Conservation (phyloP, 2,113 vertebrate genomes). For the Brachypteracias leptosomus region DNA sequence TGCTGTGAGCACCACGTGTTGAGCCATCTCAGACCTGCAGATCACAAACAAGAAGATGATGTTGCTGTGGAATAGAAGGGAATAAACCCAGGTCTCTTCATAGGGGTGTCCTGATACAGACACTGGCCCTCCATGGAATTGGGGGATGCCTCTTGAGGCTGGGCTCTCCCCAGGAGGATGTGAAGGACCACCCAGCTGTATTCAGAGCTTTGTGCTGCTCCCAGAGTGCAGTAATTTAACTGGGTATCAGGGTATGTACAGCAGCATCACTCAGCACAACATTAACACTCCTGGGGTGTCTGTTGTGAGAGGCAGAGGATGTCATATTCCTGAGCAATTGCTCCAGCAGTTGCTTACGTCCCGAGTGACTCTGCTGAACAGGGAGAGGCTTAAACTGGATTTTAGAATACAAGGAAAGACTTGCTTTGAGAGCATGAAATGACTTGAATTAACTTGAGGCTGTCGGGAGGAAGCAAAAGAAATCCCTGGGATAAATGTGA, state of each 20-base stretch:
- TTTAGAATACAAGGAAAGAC: not conserved
- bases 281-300: constrained; percentile 20
- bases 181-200: not conserved
- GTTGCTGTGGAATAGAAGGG: fast-evolving
- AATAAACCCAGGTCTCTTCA: not conserved
- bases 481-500: constrained; percentile 3
- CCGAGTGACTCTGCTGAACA: not conserved
- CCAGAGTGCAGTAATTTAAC: constrained; percentile 5
- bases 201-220: not conserved
- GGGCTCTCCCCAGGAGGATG: not conserved
- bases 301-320: constrained; percentile 15
- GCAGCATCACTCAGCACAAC: constrained; percentile 63
- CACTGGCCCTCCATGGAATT: fast-evolving
- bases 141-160: not conserved
- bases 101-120: not conserved
- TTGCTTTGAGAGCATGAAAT: constrained; percentile 7
- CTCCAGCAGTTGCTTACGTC: not conserved
- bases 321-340: constrained; percentile 6
- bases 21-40: not conserved
- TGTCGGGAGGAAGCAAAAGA: constrained; percentile 19
- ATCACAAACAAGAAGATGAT: not conserved
- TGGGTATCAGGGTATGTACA: constrained; percentile 12
- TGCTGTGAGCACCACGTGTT: not conserved
- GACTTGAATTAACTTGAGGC: constrained; percentile 24
- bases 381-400: constrained; percentile 21